Evolutionary conservation across 2,113 vertebrate species (phyloP), one percentile per base, ranked within the genome.

Genomic region (Tretioscincus oriximinensis): DNA sequence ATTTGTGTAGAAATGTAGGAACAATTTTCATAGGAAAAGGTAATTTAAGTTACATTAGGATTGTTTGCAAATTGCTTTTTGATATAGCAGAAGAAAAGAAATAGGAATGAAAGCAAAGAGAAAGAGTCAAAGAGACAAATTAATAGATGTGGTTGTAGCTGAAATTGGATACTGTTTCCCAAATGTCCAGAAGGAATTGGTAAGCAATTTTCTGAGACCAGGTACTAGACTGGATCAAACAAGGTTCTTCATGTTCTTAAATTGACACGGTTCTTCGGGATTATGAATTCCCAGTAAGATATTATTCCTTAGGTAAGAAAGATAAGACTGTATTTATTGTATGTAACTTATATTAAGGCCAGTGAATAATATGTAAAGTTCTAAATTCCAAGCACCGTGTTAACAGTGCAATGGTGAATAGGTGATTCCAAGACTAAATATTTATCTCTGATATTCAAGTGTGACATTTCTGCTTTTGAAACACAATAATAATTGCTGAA

Each of bases 11-110:
- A 51, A 45, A 24, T 29, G 69, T 71, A 71, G 41, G 22, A 11
- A 68, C 69, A 1, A 66, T 11, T n/a, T 35, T 45, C 69, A 80
- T 75, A 78, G 77, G 64, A 81, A 58, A 28, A 81, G 78, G n/a
- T n/a, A 58, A n/a, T 71, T 45, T 3, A 8, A 2, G 16, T 63
- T 49, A 47, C 26, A 26, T 22, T 83, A 63, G 84, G 78, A 65
- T 49, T 87, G 72, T 77, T 1, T 78, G 76, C 47, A 84, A 60
- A 26, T 7, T 72, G 61, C 66, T 76, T 22, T 1, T 66, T 87
- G 61, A 78, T 35, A 77, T 14, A 4, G 47, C 68, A 80, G 60
- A 72, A n/a, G 10, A 29, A 10, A 6, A 7, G 2, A 7, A 2
- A 24, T 70, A 10, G 74, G 61, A 29, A 68, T 84, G 12, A 3